A percentile compares a stretch with the other conserved stretches of the same genome.
Conservation (phyloP, 2,888 invertebrate species). For the Drosophila macrospina region DNA sequence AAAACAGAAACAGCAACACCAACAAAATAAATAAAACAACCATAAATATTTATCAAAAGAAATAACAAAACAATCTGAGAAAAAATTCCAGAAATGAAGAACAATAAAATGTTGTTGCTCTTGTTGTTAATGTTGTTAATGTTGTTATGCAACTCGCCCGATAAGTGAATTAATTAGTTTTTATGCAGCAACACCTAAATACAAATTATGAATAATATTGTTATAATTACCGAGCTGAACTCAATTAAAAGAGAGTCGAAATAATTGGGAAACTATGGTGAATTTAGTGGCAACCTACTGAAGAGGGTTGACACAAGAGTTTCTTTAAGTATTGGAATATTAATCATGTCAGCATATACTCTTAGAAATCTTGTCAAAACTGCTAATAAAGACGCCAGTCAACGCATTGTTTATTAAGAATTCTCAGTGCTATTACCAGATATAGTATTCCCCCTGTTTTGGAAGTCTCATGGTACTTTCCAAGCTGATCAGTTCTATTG, state of each 20-base stretch:
- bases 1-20: conserved; percentile 12
- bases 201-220: conserved; percentile 45
- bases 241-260: not conserved
- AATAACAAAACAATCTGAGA: conserved; percentile 58
- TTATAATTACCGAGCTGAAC: conserved; percentile 13
- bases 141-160: conserved; percentile 49
- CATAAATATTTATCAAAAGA: conserved; percentile 73
- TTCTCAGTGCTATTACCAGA: conserved; percentile 38
- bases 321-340: too few relatives aligned
- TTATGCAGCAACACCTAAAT: conserved; percentile 31
- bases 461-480: conserved; percentile 18
- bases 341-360: too few relatives aligned
- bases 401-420: conserved; percentile 39
- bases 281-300: too few relatives aligned
- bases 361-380: conserved; percentile 9
- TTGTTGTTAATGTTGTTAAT: too few relatives aligned
- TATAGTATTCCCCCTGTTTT: conserved; percentile 15
- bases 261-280: not conserved
- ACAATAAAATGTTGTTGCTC: conserved; percentile 48
- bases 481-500: conserved; percentile 32
- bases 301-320: too few relatives aligned
- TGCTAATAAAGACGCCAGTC: conserved; percentile 4
- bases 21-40: conserved; percentile 58
- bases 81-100: conserved; percentile 55
- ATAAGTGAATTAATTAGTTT: conserved; percentile 57